Percentiles rank a stretch among this genome's conserved stretches.
Conservation (phyloP, 2,797 vertebrate genomes). For the Enteromius treurensis region DNA sequence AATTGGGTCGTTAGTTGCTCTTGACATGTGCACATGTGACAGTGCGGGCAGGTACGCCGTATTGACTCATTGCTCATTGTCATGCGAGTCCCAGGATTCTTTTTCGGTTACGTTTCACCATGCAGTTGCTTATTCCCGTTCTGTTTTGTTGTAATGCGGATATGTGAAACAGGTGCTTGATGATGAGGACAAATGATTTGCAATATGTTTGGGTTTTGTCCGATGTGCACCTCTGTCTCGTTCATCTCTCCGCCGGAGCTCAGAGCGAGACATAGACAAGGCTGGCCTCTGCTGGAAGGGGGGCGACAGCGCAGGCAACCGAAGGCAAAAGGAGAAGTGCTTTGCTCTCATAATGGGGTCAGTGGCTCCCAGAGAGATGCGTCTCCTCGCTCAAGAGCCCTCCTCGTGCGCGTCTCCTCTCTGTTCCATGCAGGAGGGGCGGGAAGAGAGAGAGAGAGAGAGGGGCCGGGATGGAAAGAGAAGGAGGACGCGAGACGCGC, state of each 20-base stretch:
- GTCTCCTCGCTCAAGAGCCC: slow-evolving; percentile 61
- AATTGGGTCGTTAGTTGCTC: slow-evolving; percentile 53
- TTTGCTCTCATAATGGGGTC: slow-evolving; percentile 77
- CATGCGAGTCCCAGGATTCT: slow-evolving; percentile 41
- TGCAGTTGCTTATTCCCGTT: slow-evolving; percentile 2
- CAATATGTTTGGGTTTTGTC: slow-evolving; percentile 52
- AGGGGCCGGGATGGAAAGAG: slow-evolving; percentile 35
- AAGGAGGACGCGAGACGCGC: slow-evolving; percentile 25
- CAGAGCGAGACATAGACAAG: slow-evolving; percentile 65
- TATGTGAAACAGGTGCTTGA: slow-evolving; percentile 41
- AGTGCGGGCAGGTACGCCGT: slow-evolving; percentile 29
- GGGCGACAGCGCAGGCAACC: slow-evolving; percentile 65
- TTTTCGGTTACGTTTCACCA: slow-evolving; percentile 5
- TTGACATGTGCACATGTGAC: slow-evolving; percentile 51
- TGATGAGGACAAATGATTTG: slow-evolving; percentile 45
- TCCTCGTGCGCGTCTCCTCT: slow-evolving; percentile 51
- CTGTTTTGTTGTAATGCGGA: slow-evolving; percentile 24
- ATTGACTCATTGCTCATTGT: slow-evolving; percentile 50
- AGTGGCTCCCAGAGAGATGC: slow-evolving; percentile 67
- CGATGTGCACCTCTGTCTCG: slow-evolving; percentile 39
- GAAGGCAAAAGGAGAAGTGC: slow-evolving; percentile 46
- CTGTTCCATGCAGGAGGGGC: slow-evolving; percentile 55
- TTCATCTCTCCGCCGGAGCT: neutral
- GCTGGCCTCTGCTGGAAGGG: slow-evolving; percentile 85
- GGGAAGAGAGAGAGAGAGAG: slow-evolving; percentile 46